Percentiles rank a stretch among this genome's conserved stretches.
phyloP scores from a whole-genome alignment of 2,888 invertebrate genomes.

The Euspilapteryx auroguttella region DNA sequence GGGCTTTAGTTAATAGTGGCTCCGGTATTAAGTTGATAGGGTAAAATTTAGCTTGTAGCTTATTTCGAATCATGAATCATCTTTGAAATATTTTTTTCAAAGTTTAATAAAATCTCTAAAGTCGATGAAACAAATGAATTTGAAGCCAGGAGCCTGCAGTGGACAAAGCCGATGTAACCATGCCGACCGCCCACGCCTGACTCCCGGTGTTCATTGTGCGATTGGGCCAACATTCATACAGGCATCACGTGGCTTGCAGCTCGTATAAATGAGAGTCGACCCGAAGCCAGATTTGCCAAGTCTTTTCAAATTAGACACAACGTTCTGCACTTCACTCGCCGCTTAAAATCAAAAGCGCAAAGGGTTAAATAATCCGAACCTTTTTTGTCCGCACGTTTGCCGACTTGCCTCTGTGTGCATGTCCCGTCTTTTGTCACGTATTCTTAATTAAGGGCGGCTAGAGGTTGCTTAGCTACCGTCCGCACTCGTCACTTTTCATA shows the following conservation, averaged over 20 bases:
- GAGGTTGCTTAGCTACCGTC: slow-evolving; percentile 37
- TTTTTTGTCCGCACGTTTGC: slow-evolving; percentile 25
- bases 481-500: slow-evolving; percentile 48
- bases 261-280: slow-evolving; percentile 48
- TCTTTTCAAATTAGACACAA: slow-evolving; percentile 51
- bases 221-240: slow-evolving; percentile 57
- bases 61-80: too few relatives aligned
- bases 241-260: slow-evolving; percentile 39
- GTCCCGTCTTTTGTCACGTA: slow-evolving; percentile 63
- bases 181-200: slow-evolving; percentile 39
- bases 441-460: slow-evolving; percentile 56
- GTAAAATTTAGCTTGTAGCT: too few relatives aligned
- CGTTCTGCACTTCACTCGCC: slow-evolving; percentile 48
- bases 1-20: too few relatives aligned
- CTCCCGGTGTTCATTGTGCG: slow-evolving; percentile 28
- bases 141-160: too few relatives aligned
- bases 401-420: slow-evolving; percentile 48
- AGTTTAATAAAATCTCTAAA: too few relatives aligned
- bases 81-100: too few relatives aligned
- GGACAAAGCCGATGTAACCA: slow-evolving; percentile 39
- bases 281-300: slow-evolving; percentile 57
- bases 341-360: slow-evolving; percentile 59
- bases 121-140: too few relatives aligned
- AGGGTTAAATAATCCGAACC: slow-evolving; percentile 58
- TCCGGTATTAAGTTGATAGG: too few relatives aligned